Base-by-base conservation (phyloP, 1,140 invertebrate genomes). In the Limonius californicus region DNA sequence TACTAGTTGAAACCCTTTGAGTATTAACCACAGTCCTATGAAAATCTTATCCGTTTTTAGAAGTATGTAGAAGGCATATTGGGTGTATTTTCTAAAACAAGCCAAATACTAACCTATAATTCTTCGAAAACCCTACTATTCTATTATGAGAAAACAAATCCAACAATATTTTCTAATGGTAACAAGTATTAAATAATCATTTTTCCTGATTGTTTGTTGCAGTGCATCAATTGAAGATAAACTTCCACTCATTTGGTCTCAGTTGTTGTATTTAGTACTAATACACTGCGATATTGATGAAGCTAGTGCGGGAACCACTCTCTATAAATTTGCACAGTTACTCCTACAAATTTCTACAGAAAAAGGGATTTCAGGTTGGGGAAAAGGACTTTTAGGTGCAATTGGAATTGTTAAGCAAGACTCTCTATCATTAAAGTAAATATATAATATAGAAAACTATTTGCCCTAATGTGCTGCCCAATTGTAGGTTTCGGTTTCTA, bases 181-280 rank as follows among this genome's bases (percentile, higher is more conserved):
- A n/a, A n/a, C n/a, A n/a, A n/a, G n/a, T n/a, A n/a, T n/a, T n/a
- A n/a, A n/a, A n/a, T n/a, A n/a, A n/a, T n/a, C n/a, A n/a, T n/a
- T 57, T 54, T 54, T 20, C 30, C 27, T 55, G 23, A 61, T 47
- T 43, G 43, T 54, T 32, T 7, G 19, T 70, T 70, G 55, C 42
- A 74, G 69, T 15, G 70, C 74, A 45, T 18, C 39, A 14, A 62
- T 67, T 9, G 75, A 77, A 68, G 55, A 61, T 32, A 76, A 76
- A 68, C 23, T 77, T 7, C 72, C 73, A 2, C 45, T 77, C 9
- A 35, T 77, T 14, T 77, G 75, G 75, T 60, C 54, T 15, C 70
- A 68, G 42, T 61, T 75, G 9, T 45, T 77, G 14, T 64, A 66
- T n/a, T 47, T 75, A 43, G 53, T 67, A 19, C 56, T 70, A 11